Conservation (phyloP, 2,113 vertebrate genomes). For the Glaucidium brasilianum region DNA sequence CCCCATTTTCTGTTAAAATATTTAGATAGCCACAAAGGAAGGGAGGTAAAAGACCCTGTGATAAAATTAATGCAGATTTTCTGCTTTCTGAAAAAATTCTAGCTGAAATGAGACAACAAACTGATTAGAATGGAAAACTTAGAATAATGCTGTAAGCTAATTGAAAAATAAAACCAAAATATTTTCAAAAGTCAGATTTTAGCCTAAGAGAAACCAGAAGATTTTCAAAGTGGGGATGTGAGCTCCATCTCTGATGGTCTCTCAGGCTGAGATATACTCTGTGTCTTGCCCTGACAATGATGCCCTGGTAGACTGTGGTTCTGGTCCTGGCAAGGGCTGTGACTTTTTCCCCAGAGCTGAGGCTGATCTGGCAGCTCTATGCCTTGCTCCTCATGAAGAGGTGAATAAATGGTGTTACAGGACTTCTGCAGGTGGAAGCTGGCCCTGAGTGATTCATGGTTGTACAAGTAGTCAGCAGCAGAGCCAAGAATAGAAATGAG, state of each 20-base stretch:
- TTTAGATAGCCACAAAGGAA: background rate
- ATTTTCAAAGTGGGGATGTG: background rate
- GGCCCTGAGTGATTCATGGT: background rate
- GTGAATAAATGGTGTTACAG: background rate
- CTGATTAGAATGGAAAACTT: background rate
- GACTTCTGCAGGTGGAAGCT: background rate
- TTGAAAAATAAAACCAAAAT: background rate
- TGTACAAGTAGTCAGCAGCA: background rate
- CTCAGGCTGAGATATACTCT: background rate
- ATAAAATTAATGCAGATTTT: conserved; percentile 47
- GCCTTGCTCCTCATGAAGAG: background rate
- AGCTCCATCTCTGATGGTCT: background rate
- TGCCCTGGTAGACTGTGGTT: background rate
- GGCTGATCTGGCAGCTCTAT: background rate
- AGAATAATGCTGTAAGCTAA: background rate
- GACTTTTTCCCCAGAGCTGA: background rate
- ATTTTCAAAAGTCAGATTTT: background rate
- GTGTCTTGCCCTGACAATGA: background rate
- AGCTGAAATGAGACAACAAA: background rate
- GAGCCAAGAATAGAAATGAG: background rate
- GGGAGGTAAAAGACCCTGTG: background rate
- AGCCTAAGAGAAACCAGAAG: background rate
- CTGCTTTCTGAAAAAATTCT: background rate
- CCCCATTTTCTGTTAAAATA: background rate
- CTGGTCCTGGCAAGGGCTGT: background rate